Evolutionary conservation across 1,140 invertebrate genomes (phyloP), one percentile per base, ranked within the genome.

Genomic region (Trissolcus basalis): DNA sequence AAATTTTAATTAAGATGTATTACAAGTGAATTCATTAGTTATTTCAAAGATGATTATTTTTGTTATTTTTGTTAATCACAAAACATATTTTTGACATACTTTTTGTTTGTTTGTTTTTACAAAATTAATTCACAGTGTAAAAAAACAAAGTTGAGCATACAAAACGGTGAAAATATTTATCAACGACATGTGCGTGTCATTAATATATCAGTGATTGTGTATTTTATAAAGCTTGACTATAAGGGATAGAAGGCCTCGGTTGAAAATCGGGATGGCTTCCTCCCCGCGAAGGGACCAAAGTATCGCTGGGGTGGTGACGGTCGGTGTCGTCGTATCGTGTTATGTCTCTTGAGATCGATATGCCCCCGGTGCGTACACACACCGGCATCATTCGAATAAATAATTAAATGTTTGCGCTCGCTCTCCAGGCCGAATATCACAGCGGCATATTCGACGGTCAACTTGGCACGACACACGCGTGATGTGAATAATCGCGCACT

Each of bases 241-340:
- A 27, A 27, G 55, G 53, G 50, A 60, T 43, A 60, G 58, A 54
- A n/a, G 70, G 32, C 45, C 50, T 77, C 60, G 75, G 49, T 80
- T 63, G 43, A 72, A 78, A 78, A 76, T 80, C 69, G 70, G 75
- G 65, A 78, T 78, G 72, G 79, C 79, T 80, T 80, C 79, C 72
- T 75, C 60, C 61, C 53, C 64, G 73, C 73, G 65, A 76, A 70
- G 73, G 73, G 73, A 70, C 73, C 73, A 61, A 76, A 76, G 73
- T 70, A 76, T 76, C 73, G 55, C 50, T 70, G 65, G 73, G 73
- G 73, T 70, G 65, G 49, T 61, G 65, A 70, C 60, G 73, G 60
- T 55, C 72, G 59, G 63, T 60, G 45, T 65, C 63, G 61, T 71
- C 55, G 67, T 68, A 74, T 78, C 71, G 67, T 68, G 71, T 74